Conservation (phyloP, 2,888 invertebrate species). For the Melinaea menophilus region DNA sequence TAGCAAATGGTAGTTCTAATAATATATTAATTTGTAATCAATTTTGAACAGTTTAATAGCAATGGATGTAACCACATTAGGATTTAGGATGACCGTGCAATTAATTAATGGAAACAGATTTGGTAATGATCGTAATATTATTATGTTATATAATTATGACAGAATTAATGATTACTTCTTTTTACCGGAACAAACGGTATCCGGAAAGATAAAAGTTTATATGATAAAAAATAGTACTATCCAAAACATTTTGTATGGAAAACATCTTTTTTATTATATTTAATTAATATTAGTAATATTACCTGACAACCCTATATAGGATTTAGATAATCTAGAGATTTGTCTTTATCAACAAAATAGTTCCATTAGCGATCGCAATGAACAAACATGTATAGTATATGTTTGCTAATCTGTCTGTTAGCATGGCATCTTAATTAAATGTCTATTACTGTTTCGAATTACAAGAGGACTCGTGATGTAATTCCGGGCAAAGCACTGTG, state of each 20-base stretch:
- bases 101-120: slow-evolving; percentile 21
- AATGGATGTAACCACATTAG: slow-evolving; percentile 29
- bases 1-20: slow-evolving; percentile 17
- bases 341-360: slow-evolving; percentile 34
- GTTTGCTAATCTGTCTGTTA: slow-evolving; percentile 14
- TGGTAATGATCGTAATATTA: not conserved
- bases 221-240: not conserved
- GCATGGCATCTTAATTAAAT: slow-evolving; percentile 23
- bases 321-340: slow-evolving; percentile 34
- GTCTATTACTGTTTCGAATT: slow-evolving; percentile 17
- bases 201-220: too few relatives aligned
- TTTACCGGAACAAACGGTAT: too few relatives aligned
- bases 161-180: not conserved
- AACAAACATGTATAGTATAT: slow-evolving; percentile 17
- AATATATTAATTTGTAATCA: slow-evolving; percentile 26
- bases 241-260: not conserved
- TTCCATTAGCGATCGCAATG: slow-evolving; percentile 33
- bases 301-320: slow-evolving; percentile 31
- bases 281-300: not conserved
- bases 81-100: slow-evolving; percentile 28
- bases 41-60: slow-evolving; percentile 29
- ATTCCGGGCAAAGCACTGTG: slow-evolving; percentile 2
- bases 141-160: not conserved
- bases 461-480: slow-evolving; percentile 22
- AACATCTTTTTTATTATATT: not conserved